Conservation (phyloP, 1,140 invertebrate genomes). For the Cyclargus thomasi region DNA sequence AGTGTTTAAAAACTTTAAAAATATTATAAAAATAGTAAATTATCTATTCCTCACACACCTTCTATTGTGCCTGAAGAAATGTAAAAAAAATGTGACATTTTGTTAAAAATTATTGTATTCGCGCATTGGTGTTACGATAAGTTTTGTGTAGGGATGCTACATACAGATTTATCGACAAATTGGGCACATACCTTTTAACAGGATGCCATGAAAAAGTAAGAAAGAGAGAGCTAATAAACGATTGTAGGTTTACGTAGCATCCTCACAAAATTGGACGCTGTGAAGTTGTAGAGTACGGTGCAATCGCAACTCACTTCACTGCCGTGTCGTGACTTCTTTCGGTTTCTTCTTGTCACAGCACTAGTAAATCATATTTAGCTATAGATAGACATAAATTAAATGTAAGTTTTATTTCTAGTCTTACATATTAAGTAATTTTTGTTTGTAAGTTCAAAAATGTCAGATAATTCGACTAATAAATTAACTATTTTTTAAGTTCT, state of each 20-base stretch:
- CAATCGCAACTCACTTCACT: background rate
- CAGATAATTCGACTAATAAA: background rate
- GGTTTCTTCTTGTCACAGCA: conserved; percentile 32
- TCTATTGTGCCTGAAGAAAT: conserved; percentile 6
- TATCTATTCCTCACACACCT: conserved; percentile 6
- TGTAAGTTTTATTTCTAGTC: conserved; percentile 65
- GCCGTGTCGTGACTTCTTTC: background rate
- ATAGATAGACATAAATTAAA: conserved; percentile 37
- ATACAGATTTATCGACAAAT: background rate
- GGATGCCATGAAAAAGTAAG: too few relatives aligned
- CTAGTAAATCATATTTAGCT: conserved; percentile 29
- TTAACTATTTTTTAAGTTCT: background rate
- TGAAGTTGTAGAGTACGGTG: background rate
- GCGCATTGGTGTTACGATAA: background rate
- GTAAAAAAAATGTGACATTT: background rate
- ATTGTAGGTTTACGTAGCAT: background rate
- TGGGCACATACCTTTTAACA: too few relatives aligned
- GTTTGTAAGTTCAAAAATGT: conserved; percentile 45
- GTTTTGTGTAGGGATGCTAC: background rate
- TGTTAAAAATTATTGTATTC: background rate
- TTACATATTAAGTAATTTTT: conserved; percentile 56
- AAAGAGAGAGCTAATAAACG: background rate
- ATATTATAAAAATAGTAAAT: background rate
- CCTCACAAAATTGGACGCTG: background rate
- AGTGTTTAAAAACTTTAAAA: conserved; percentile 6